Base-by-base conservation (phyloP, 2,797 vertebrate species). In the Zonotrichia albicollis region DNA sequence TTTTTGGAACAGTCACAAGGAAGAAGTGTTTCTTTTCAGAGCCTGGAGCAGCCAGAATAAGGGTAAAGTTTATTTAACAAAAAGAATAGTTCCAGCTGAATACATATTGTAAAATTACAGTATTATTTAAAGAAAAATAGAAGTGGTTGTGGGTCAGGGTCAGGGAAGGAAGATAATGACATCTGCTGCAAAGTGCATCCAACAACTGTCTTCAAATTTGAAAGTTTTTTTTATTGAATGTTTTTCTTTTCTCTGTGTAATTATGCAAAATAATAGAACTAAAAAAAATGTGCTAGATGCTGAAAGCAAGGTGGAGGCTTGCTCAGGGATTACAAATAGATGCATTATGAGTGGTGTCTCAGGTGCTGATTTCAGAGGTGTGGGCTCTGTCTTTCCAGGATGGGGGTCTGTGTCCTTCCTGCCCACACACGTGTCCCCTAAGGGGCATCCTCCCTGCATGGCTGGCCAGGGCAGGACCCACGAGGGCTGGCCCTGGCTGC, bases 1-100 rank as follows among this genome's bases (percentile, higher is more conserved):
- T 20, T 92, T 94, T 96, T 90, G 87, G 67, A 96, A 90, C 15
- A 89, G 93, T 92, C 72, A 80, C 95, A 95, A 92, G 93, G 43
- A 92, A 96, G 70, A 81, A 75, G 34, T 85, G 54, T 83, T 96
- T 96, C 95, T 93, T 94, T 92, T 83, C 84, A 95, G 75, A 86
- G 80, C 92, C 77, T 84, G 85, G 79, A 95, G 96, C 96, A 96
- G 93, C 96, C 90, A 97, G 93, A 77, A 77, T 94, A 96, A 91
- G 95, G 96, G 58, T 95, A 85, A 95, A 96, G 87, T 97, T 98
- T 98, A 98, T 98, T 98, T 98, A 97, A 98, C 97, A 97, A 98
- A 97, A 96, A 95, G 87, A 97, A 95, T 95, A 96, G 91, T 97
- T 98, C 95, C 84, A 93, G 93, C 76, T 96, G 95, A 98, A 97